phyloP scores from a whole-genome alignment of 2,888 invertebrate genomes.

The Eristalis pertinax region DNA sequence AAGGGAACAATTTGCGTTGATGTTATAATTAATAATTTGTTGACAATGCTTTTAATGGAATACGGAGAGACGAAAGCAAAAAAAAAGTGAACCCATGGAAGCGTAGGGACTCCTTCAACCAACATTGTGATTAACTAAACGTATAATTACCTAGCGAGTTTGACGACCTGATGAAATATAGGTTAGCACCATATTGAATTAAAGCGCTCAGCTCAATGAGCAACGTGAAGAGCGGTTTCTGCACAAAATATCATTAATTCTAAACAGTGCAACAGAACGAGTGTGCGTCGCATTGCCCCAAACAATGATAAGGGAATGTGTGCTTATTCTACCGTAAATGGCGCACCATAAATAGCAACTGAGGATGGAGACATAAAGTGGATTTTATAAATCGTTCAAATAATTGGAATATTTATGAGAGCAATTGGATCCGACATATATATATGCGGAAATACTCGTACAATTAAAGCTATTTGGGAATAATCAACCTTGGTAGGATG shows the following conservation, averaged over 20 bases:
- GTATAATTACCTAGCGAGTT: background rate
- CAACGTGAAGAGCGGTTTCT: background rate
- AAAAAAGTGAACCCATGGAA: background rate
- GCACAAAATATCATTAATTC: background rate
- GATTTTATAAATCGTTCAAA: background rate
- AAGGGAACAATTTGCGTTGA: slow-evolving; percentile 16
- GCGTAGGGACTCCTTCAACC: background rate
- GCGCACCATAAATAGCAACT: background rate
- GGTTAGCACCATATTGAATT: background rate
- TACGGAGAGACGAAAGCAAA: background rate
- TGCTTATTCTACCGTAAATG: too few species aligned
- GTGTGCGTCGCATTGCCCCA: background rate
- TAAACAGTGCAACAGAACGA: background rate
- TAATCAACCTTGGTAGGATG: too few species aligned
- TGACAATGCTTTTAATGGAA: slow-evolving; percentile 8
- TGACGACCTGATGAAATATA: background rate
- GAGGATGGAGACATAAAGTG: background rate
- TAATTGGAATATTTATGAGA: background rate
- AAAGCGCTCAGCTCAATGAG: background rate
- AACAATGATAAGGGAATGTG: too few species aligned
- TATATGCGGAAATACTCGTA: background rate
- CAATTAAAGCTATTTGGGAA: too few species aligned
- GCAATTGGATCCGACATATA: background rate
- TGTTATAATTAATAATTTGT: slow-evolving; percentile 48
- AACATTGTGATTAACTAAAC: background rate